Percentiles rank a stretch among this genome's conserved stretches.
Conservation (phyloP, 2,113 vertebrate genomes). For the Atherinomorus stipes region DNA sequence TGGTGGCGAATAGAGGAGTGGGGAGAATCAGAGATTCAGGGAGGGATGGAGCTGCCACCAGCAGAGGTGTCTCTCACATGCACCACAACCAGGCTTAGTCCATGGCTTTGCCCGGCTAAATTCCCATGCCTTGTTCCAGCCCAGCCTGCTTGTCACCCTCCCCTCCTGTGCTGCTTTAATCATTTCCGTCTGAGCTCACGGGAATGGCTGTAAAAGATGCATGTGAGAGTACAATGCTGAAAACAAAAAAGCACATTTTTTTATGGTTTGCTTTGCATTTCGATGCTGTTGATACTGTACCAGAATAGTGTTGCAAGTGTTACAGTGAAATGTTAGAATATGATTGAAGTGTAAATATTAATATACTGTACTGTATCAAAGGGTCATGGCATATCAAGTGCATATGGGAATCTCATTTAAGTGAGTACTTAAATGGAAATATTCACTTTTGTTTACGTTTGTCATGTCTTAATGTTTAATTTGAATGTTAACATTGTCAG, state of each 20-base stretch:
- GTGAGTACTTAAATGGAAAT: conserved; percentile 87
- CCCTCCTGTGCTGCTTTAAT: conserved; percentile 53
- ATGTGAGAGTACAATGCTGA: conserved; percentile 41
- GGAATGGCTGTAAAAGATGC: conserved; percentile 52
- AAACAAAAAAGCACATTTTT: neutral
- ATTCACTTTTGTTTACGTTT: conserved; percentile 78
- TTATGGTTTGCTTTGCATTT: conserved; percentile 49
- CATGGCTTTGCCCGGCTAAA: conserved; percentile 66
- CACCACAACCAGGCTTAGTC: conserved; percentile 47
- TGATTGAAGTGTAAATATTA: conserved; percentile 36
- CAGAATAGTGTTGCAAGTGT: conserved; percentile 10
- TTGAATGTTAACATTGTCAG: conserved; percentile 55
- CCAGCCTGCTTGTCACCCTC: conserved; percentile 21
- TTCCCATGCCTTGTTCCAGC: conserved; percentile 36
- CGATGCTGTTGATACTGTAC: conserved; percentile 20
- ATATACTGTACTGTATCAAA: conserved; percentile 61
- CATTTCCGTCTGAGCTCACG: conserved; percentile 54
- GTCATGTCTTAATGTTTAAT: conserved; percentile 70
- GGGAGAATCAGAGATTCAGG: neutral
- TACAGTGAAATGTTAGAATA: conserved; percentile 36
- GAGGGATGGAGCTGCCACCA: conserved; percentile 10
- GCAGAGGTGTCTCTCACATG: conserved; percentile 25
- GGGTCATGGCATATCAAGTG: conserved; percentile 73
- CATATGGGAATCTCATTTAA: conserved; percentile 89
- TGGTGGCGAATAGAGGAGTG: conserved; percentile 5